Percentiles rank a stretch among this genome's conserved stretches.
Conservation (phyloP, 2,113 vertebrate species). For the Ceyx melanurus region DNA sequence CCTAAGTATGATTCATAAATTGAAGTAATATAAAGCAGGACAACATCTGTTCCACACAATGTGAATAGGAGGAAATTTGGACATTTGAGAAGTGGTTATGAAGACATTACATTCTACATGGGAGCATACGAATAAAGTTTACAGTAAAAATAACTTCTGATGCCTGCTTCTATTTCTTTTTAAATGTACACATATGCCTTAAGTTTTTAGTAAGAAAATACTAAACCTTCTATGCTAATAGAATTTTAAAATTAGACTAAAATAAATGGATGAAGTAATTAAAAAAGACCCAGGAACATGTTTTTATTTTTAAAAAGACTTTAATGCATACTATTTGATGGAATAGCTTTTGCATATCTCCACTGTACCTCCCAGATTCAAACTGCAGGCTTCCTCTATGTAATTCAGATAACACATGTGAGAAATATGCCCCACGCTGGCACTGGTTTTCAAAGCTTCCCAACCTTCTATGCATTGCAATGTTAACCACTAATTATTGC, state of each 20-base stretch:
- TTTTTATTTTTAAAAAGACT: background rate
- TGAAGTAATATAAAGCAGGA: constrained; percentile 57
- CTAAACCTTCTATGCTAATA: background rate
- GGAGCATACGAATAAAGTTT: constrained; percentile 27
- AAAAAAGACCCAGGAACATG: background rate
- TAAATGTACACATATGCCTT: constrained; percentile 13
- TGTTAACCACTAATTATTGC: constrained; percentile 48
- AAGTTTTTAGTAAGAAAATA: background rate
- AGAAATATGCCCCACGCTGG: constrained; percentile 18
- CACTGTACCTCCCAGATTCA: background rate
- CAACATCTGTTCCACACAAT: constrained; percentile 60
- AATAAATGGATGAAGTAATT: background rate
- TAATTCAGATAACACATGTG: constrained; percentile 23
- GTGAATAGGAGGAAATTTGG: constrained; percentile 18
- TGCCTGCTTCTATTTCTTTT: constrained; percentile 32
- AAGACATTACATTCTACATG: constrained; percentile 16
- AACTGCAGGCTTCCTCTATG: background rate
- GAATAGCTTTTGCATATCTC: background rate
- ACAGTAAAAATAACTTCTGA: constrained; percentile 33
- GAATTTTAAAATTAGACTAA: background rate
- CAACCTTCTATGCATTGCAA: constrained; percentile 7
- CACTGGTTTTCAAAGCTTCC: constrained; percentile 20
- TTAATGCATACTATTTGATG: background rate
- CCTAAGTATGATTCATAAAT: constrained; percentile 48
- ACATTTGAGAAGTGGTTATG: constrained; percentile 52